Base-by-base conservation (phyloP, 2,113 vertebrate species). In the Antechinus flavipes region DNA sequence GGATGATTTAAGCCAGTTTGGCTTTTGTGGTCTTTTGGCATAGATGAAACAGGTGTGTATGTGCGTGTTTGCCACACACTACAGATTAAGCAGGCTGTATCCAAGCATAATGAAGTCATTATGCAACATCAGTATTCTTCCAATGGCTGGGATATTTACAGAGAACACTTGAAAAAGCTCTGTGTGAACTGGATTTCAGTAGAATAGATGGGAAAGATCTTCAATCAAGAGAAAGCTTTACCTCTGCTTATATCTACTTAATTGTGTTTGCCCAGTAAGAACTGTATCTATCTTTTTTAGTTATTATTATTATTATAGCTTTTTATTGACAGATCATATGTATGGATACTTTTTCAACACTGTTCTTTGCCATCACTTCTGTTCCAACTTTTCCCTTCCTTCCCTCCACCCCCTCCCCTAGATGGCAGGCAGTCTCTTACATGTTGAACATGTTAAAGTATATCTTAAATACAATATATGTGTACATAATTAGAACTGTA, bases 31-130 rank as follows among this genome's bases (percentile, higher is more conserved):
- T 97, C 98, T 99, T 98, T 98, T 98, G 99, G 98, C 98, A 98
- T 98, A 98, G 98, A 98, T 98, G 98, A 98, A 99, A 98, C 99
- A 99, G 99, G 99, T 99, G 99, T 99, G 98, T 98, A 98, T 97
- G 90, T 99, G 98, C 98, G 98, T 97, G 89, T 99, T 98, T 98
- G 99, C 98, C 99, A 98, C 99, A 98, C 98, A 98, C 97, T 98
- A 97, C 97, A 97, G 98, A 98, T 98, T 97, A 95, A 98, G 98
- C 98, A 97, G 98, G 99, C 98, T 98, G 55, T 98, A 97, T 98
- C 98, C 97, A 96, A 91, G 97, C 98, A 99, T 98, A 99, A 98
- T 99, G 98, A 98, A 98, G 97, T 98, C 98, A 99, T 99, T 99
- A 98, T 99, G 98, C 97, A 98, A 99, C 98, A 98, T 97, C 97